Base-by-base conservation (phyloP, 30 jellyfish, hydroid and myxozoan species). In the Aurelia coerulea region DNA sequence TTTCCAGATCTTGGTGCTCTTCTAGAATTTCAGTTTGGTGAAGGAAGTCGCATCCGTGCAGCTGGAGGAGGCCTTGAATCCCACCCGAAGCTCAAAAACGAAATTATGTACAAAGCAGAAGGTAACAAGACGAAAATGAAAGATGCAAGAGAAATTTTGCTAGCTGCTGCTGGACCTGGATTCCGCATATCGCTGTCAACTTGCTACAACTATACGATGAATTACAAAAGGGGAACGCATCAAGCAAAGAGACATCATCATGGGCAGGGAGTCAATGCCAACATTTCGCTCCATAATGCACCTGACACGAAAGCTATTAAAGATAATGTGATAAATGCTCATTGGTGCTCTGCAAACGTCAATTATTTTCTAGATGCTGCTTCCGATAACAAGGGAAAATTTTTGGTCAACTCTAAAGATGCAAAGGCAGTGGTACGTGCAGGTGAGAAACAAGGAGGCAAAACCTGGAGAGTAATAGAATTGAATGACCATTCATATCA, bases 241-340 rank as follows among this genome's bases (percentile, higher is more conserved):
- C 78, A 68, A 68, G 78, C 78, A 68, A 68, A 68, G 58, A 8
- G 78, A 32, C 78, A 68, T 68, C 78, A 68, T 39, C 58, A 68
- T 68, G 78, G 78, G 58, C 52, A 68, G 58, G 58, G 58, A 0
- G 58, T 68, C 78, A 68, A 68, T 68, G 78, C 78, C 78, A 33
- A 39, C 29, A 68, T 68, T 68, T 68, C 78, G 19, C 58, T 68
- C 29, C 78, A 68, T 33, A 60, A 60, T 0, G 78, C 78, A 68
- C 78, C 78, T 33, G 58, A 33, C 7, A 68, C 58, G 50, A 68
- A 31, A 68, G 64, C 58, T 68, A 39, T 68, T 29, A 39, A 68
- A 68, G 58, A 68, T 0, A 33, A 33, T 9, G 52, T 39, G 58
- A 33, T 39, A 68, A 68, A 68, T 33, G 58, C 58, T 68, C 78